Evolutionary conservation across 2,888 invertebrate species (phyloP), one percentile per base, ranked within the genome.

Genomic region (Bimastos eiseni): DNA sequence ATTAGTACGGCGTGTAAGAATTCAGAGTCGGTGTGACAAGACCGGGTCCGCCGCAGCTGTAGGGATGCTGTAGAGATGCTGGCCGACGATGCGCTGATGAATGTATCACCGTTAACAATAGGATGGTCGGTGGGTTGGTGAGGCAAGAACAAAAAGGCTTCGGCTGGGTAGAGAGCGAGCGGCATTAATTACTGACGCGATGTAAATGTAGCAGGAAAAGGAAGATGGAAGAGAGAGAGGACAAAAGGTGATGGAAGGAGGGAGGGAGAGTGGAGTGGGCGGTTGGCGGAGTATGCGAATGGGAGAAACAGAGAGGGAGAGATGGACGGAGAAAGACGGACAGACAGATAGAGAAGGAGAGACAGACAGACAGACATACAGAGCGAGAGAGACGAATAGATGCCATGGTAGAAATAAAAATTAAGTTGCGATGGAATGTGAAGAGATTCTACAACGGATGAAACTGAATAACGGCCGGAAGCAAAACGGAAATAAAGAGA

Each of bases 91-190:
- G 70, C 30, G 3, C 70, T 70, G 70, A 70, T 70, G 30, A 70
- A 70, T 70, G n/a, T 13, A 70, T 70, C 70, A 70, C 70, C 70
- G 70, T 70, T 70, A 70, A 70, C 70, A 70, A 70, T n/a, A n/a
- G 70, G 30, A 70, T 70, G 6, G 30, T n/a, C 70, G 70, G 30
- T 17, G 2, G 70, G 70, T 70, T 70, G 70, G 30, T 70, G 70
- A 6, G n/a, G 70, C 70, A n/a, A n/a, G n/a, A 70, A 70, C 70
- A n/a, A 70, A 70, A 70, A 70, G 70, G 70, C 70, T 11, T 8
- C 30, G 70, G 30, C 24, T 19, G 24, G 49, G 49, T 49, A 49
- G 49, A 19, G 49, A 49, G 49, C 70, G 70, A 70, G 30, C 70
- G 70, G 70, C 70, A n/a, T 70, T 70, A 70, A 70, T 70, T 30